Base-by-base conservation (phyloP, 2,888 invertebrate species). In the Campaea margaritaria region DNA sequence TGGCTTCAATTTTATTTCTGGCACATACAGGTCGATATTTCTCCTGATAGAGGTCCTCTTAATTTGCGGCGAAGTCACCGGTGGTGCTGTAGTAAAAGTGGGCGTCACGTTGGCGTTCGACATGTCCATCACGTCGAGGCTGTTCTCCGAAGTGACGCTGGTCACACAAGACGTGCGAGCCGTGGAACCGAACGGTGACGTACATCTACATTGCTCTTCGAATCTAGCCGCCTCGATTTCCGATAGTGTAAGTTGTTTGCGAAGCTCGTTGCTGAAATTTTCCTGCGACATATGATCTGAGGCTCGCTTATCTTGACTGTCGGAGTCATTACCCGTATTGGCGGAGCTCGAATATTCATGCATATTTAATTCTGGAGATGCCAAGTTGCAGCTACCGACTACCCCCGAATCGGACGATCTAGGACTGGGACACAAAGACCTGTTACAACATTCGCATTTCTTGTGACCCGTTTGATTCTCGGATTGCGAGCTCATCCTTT, bases 321-420 rank as follows among this genome's bases (percentile, higher is more conserved):
- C 91, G 0, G 88, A 89, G 64, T 92, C 87, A 65, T 85, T 85
- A 14, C 85, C 85, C 13, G 79, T 75, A 56, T 76, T 81, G n/a
- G 76, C 76, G 21, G 79, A 74, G 50, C 72, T 73, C 3, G 78
- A 70, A 63, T 83, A 85, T 52, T 89, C 89, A 48, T 85, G 89
- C 81, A 89, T 83, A 43, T 89, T 87, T n/a, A 94, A 91, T 82
- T 96, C 96, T 0, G 96, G 96, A 0, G 96, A 95, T 5, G 96
- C 94, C 62, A 96, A 91, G 56, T 95, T 95, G 76, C 95, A 96
- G 85, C 96, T 96, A 27, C 97, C 97, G 0, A 96, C 97, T 88
- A 97, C 96, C 21, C 97, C 97, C 0, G 97, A 97, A 81, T 96
- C 96, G 13, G 97, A 97, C 8, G 96, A 96, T 64, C 96, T 91